Evolutionary conservation across 2,888 invertebrate genomes (phyloP).

Genomic region (Mythimna ferrago): DNA sequence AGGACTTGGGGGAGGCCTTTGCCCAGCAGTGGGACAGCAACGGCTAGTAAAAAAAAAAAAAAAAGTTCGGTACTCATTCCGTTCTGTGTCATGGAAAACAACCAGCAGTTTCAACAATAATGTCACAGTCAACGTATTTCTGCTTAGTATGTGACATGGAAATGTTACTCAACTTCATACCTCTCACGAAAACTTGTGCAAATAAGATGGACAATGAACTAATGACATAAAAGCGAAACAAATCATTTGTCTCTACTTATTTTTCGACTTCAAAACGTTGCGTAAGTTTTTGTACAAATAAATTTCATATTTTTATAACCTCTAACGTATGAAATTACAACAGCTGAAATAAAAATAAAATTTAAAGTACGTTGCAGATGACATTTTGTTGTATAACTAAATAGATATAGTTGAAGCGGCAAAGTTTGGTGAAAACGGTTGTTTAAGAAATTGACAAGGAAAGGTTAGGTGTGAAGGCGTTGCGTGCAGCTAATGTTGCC

Average conservation of each 20-base stretch:
- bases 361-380: background rate
- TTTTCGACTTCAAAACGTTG: slow-evolving; percentile 16
- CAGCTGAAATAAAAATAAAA: slow-evolving; percentile 22
- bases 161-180: background rate
- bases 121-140: background rate
- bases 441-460: slow-evolving; percentile 34
- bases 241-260: slow-evolving; percentile 43
- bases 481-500: slow-evolving; percentile 58
- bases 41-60: too few species aligned
- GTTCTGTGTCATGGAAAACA: slow-evolving; percentile 11
- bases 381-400: slow-evolving; percentile 18
- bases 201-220: slow-evolving; percentile 32
- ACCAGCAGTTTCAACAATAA: background rate
- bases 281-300: slow-evolving; percentile 14
- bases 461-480: slow-evolving; percentile 60
- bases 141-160: background rate
- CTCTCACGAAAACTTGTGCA: slow-evolving; percentile 13
- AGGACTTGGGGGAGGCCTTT: too few species aligned
- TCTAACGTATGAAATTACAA: background rate
- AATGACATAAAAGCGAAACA: slow-evolving; percentile 31
- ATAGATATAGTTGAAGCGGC: slow-evolving; percentile 4
- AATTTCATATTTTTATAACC: background rate
- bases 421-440: slow-evolving; percentile 35
- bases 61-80: background rate
- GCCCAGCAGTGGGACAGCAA: too few species aligned